Percentiles rank a stretch among this genome's conserved stretches.
Conservation (phyloP, 1,140 invertebrate species). For the Sesamia nonagrioides region DNA sequence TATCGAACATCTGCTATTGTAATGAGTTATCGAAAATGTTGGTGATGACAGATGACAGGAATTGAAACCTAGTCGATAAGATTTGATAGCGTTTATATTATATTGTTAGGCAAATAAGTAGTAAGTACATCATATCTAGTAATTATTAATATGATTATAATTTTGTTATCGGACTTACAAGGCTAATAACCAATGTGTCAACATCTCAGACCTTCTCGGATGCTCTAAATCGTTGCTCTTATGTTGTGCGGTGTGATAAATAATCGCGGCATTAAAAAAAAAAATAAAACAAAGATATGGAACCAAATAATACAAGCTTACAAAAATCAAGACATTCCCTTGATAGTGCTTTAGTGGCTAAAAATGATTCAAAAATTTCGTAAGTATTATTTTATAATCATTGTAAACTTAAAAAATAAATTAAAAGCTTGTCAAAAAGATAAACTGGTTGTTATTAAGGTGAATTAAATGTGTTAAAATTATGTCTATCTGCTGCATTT, state of each 20-base stretch:
- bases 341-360: slow-evolving; percentile 31
- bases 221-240: slow-evolving; percentile 35
- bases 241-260: slow-evolving; percentile 17
- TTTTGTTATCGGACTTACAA: slow-evolving; percentile 46
- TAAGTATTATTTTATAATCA: slow-evolving; percentile 7
- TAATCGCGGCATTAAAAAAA: slow-evolving; percentile 1
- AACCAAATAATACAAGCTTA: neutral
- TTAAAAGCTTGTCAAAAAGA: neutral
- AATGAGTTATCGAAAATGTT: slow-evolving; percentile 1
- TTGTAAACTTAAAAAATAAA: neutral
- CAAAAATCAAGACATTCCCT: slow-evolving; percentile 27
- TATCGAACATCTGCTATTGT: slow-evolving; percentile 4
- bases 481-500: no score
- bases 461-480: no score
- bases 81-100: slow-evolving; percentile 34
- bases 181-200: slow-evolving; percentile 34
- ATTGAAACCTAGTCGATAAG: slow-evolving; percentile 41
- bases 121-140: slow-evolving; percentile 17
- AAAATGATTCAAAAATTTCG: slow-evolving; percentile 20
- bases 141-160: slow-evolving; percentile 45
- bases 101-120: slow-evolving; percentile 15
- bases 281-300: neutral
- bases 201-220: slow-evolving; percentile 27
- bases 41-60: slow-evolving; percentile 9
- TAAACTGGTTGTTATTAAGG: no score